Base-by-base conservation (phyloP, 53 echinoderm and acorn worm genomes). In the Actinopyga echinites region DNA sequence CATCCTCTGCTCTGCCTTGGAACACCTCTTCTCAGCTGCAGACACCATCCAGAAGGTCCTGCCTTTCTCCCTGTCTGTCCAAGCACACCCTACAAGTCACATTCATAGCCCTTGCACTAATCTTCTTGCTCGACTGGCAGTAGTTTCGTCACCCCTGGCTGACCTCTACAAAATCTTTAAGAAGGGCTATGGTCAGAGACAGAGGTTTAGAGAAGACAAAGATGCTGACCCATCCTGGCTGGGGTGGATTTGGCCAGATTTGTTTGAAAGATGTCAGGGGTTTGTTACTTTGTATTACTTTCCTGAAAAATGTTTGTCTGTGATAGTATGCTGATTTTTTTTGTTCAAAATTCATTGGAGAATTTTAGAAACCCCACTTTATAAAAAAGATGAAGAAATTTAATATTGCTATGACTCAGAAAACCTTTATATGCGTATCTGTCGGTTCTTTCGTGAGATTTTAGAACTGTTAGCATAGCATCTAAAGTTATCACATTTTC, bases 121-220 rank as follows among this genome's bases (percentile, higher is more conserved):
- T 57, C 86, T 93, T 2, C 60, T 97, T 25, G 79, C 87, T 2
- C 87, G 91, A 49, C 82, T 99, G 36, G 89, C 85, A 0, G 99
- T 99, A 73, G 91, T 94, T 24, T 79, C 92, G 6, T 82, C 99
- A 11, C 99, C 99, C 10, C 85, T 99, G 21, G 34, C 71, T 19
- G 92, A 92, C 74, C 89, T 99, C 44, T 99, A 95, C 74, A 91
- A 93, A 43, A 84, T 89, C 57, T 99, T 68, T 71, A 90, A 92
- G 83, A 92, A 90, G 85, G 95, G 99, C 1, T 95, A 83, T 75
- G 40, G 75, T 35, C 90, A 93, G 80, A 80, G 81, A 45, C 60
- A 80, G 81, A 59, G 81, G 35, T 80, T 80, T 61, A n/a, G 81
- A 37, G 81, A 80, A 35, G 81, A 80, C 26, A 80, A 61, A 36